A percentile compares a stretch with the other conserved stretches of the same genome.
phyloP scores from a whole-genome alignment of 2,888 invertebrate genomes.

The Tachystola acroxantha region DNA sequence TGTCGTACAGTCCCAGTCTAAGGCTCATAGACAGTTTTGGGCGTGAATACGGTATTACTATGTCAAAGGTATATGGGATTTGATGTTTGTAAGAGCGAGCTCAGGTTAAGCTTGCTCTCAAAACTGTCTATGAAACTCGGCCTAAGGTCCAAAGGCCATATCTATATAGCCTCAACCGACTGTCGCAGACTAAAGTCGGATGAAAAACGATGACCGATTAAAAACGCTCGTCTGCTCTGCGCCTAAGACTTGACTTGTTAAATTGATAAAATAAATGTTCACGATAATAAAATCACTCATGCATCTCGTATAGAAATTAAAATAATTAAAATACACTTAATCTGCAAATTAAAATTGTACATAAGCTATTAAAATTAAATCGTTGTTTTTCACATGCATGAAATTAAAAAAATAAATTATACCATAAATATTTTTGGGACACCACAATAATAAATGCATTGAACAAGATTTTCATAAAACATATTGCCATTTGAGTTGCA shows the following conservation, averaged over 20 bases:
- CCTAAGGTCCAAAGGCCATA: too few relatives aligned
- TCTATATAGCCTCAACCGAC: too few relatives aligned
- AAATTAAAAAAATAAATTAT: slow-evolving; percentile 35
- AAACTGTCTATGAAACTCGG: too few relatives aligned
- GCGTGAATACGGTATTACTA: too few relatives aligned
- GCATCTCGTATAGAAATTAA: slow-evolving; percentile 38
- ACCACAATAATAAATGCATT: slow-evolving; percentile 64
- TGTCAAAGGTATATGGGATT: too few relatives aligned
- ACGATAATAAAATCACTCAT: slow-evolving; percentile 39
- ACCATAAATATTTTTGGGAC: slow-evolving; percentile 29
- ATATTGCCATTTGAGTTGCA: slow-evolving; percentile 13
- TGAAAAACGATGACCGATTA: too few relatives aligned
- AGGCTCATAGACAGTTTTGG: too few relatives aligned
- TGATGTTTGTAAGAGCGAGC: too few relatives aligned
- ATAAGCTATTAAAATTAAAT: slow-evolving; percentile 58
- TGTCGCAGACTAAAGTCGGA: too few relatives aligned
- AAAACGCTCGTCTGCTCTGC: too few relatives aligned
- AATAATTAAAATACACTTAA: slow-evolving; percentile 26
- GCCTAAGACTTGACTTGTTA: slow-evolving; percentile 13
- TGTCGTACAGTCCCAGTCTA: too few relatives aligned
- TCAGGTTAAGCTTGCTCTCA: too few relatives aligned
- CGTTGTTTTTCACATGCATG: slow-evolving; percentile 54
- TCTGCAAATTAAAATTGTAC: slow-evolving; percentile 56
- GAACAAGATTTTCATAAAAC: slow-evolving; percentile 20
- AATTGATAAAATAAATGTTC: slow-evolving; percentile 28